phyloP scores from a whole-genome alignment of 2,888 invertebrate species.

The Anticlea derivata region DNA sequence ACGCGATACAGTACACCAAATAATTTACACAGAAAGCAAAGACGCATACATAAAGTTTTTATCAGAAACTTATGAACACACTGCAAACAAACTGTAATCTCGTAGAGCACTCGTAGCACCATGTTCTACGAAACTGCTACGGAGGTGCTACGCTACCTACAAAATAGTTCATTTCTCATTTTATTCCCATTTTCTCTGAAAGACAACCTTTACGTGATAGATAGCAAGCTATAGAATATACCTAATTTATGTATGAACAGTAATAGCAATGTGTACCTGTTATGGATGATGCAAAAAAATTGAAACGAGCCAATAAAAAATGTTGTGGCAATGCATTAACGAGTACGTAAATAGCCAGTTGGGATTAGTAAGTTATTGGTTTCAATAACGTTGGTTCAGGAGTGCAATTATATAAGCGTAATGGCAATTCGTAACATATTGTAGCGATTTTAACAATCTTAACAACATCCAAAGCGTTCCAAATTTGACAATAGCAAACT shows the following conservation, averaged over 20 bases:
- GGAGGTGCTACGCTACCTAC: constrained; percentile 11
- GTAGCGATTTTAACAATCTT: too few species aligned
- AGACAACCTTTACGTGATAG: background rate
- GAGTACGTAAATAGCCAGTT: too few species aligned
- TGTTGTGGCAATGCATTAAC: too few species aligned
- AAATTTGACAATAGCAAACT: too few species aligned
- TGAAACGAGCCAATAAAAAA: too few species aligned
- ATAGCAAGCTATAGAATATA: background rate
- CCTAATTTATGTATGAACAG: background rate
- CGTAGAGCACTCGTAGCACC: constrained; percentile 14
- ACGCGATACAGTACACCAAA: background rate
- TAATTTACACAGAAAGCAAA: background rate
- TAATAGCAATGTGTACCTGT: background rate
- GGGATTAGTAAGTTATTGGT: too few species aligned
- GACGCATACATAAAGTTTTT: background rate
- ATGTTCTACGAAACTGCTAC: constrained; percentile 20
- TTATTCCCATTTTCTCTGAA: constrained; percentile 2
- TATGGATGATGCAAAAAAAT: too few species aligned
- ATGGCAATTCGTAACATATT: too few species aligned
- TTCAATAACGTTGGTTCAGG: too few species aligned
- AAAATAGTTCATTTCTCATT: constrained; percentile 10
- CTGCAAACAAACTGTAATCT: constrained; percentile 10
- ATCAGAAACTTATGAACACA: constrained; percentile 7
- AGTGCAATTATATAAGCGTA: too few species aligned
- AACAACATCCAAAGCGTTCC: too few species aligned